Percentiles rank a stretch among this genome's conserved stretches.
Conservation (phyloP, 2,113 vertebrate species). For the Mixornis gularis region DNA sequence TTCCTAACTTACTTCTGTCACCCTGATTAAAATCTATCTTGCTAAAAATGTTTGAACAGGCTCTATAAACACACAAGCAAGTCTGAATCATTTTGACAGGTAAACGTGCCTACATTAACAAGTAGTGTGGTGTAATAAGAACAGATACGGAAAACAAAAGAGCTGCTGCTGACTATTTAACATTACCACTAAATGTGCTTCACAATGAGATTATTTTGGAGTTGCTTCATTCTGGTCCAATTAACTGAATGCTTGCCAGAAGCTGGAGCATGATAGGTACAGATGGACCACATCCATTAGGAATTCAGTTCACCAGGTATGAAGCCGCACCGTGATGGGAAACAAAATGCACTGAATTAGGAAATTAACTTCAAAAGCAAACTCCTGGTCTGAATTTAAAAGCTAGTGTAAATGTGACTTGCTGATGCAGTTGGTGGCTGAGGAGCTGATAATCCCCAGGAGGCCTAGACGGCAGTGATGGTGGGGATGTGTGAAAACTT, state of each 20-base stretch:
- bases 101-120: not conserved
- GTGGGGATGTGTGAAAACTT: not conserved
- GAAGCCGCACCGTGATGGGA: not conserved
- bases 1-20: not conserved
- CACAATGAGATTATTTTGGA: not conserved
- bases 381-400: not conserved
- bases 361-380: not conserved
- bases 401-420: not conserved
- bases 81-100: not conserved
- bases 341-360: not conserved
- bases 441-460: not conserved
- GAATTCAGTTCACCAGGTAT: not conserved
- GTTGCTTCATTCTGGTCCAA: not conserved
- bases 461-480: not conserved
- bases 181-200: not conserved
- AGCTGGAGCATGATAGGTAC: not conserved
- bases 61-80: not conserved
- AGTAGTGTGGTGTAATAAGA: not conserved
- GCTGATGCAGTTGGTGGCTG: not conserved
- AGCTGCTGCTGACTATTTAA: not conserved
- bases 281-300: not conserved
- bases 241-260: not conserved
- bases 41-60: not conserved
- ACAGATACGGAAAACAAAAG: not conserved
- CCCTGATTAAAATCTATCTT: not conserved